Conservation (phyloP, 2,113 vertebrate species). For the Erythrolamprus reginae region DNA sequence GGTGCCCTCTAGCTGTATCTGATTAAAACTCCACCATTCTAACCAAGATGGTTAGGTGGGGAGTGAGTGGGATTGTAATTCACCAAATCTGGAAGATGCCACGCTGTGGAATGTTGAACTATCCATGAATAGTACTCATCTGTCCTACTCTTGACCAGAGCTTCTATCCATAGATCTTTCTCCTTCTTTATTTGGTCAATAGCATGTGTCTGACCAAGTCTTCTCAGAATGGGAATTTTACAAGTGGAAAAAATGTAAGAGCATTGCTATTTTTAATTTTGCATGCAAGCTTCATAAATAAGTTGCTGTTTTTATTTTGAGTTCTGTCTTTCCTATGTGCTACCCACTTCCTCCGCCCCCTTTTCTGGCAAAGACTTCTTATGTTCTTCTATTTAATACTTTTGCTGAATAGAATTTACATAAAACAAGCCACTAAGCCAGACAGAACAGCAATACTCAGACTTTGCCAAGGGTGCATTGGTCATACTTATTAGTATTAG, state of each 20-base stretch:
- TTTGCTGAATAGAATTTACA: constrained; percentile 49
- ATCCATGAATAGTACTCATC: neutral
- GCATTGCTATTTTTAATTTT: neutral
- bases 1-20: neutral
- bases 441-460: neutral
- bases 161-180: neutral
- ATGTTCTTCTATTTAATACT: constrained; percentile 47
- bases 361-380: constrained; percentile 1
- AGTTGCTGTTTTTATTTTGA: neutral
- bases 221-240: neutral
- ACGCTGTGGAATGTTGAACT: neutral
- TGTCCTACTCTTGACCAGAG: neutral
- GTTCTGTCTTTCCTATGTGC: neutral
- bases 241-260: neutral
- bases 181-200: neutral
- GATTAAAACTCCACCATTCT: neutral
- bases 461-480: neutral
- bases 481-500: neutral
- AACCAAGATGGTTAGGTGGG: too few relatives aligned
- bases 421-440: constrained; percentile 41
- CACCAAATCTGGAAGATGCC: neutral
- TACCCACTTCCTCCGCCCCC: neutral
- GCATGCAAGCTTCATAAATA: neutral
- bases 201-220: neutral
- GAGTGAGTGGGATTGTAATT: neutral